phyloP scores from a whole-genome alignment of 2,888 invertebrate genomes.

The Mythimna pallens region DNA sequence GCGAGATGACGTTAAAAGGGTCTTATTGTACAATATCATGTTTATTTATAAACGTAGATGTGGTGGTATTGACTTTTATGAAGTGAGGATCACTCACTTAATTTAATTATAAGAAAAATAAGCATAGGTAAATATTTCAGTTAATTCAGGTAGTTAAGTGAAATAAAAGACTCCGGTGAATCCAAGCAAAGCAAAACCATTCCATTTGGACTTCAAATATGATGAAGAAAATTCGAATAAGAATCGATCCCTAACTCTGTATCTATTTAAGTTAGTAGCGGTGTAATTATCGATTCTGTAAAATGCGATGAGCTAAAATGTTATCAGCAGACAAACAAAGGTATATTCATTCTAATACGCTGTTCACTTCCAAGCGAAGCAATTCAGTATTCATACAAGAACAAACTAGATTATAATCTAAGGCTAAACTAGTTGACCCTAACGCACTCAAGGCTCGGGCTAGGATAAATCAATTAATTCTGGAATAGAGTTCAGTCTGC shows the following conservation, averaged over 20 bases:
- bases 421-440: constrained; percentile 53
- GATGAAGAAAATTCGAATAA: not conserved
- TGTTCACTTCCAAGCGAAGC: constrained; percentile 5
- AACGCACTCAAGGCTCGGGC: constrained; percentile 36
- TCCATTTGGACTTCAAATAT: not conserved
- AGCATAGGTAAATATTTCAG: not conserved
- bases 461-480: constrained; percentile 49
- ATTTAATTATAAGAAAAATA: not conserved
- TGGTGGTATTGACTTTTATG: constrained; percentile 9
- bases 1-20: constrained; percentile 65
- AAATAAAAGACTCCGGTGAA: too few relatives aligned
- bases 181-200: too few relatives aligned
- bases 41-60: constrained; percentile 23
- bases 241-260: not conserved
- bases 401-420: constrained; percentile 42
- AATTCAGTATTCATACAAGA: constrained; percentile 45
- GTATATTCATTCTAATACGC: not conserved
- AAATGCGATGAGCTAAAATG: not conserved
- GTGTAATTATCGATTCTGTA: not conserved
- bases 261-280: not conserved
- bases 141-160: not conserved
- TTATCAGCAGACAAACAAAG: not conserved
- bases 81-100: not conserved
- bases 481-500: constrained; percentile 37
- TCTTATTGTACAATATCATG: constrained; percentile 48